Percentiles rank a stretch among this genome's conserved stretches.
phyloP scores from a whole-genome alignment of 2,888 invertebrate species.

The Cataglyphis rosenhaueri region DNA sequence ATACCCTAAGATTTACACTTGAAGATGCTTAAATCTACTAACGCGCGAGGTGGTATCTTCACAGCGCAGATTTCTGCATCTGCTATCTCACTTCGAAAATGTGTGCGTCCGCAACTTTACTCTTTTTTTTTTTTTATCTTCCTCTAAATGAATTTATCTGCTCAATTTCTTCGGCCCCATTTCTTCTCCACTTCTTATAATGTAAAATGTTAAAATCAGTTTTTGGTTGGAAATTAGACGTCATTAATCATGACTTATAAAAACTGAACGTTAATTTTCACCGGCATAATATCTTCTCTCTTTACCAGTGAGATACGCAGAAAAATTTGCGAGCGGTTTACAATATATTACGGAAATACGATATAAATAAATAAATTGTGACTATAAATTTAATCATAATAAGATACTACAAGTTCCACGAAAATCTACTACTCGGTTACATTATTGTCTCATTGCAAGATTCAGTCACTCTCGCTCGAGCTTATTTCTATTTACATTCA shows the following conservation, averaged over 20 bases:
- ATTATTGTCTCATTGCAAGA: slow-evolving; percentile 57
- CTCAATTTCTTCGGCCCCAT: slow-evolving; percentile 25
- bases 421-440: slow-evolving; percentile 53
- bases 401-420: slow-evolving; percentile 23
- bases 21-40: slow-evolving; percentile 58
- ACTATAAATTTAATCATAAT: slow-evolving; percentile 19
- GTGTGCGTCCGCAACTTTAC: slow-evolving; percentile 22
- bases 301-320: background rate
- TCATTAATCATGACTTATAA: slow-evolving; percentile 15
- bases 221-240: background rate
- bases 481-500: slow-evolving; percentile 60
- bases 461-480: slow-evolving; percentile 47
- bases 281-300: background rate
- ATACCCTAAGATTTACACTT: slow-evolving; percentile 57
- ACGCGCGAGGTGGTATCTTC: slow-evolving; percentile 7
- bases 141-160: slow-evolving; percentile 42
- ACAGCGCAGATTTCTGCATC: slow-evolving; percentile 27
- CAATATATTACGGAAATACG: background rate
- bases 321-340: background rate
- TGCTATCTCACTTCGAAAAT: slow-evolving; percentile 21
- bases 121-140: background rate
- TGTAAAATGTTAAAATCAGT: slow-evolving; percentile 26
- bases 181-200: slow-evolving; percentile 6
- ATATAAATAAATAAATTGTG: slow-evolving; percentile 42
- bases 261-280: background rate